Evolutionary conservation across 2,797 vertebrate genomes (phyloP), one percentile per base, ranked within the genome.

Genomic region (Enteromius paludinosus): DNA sequence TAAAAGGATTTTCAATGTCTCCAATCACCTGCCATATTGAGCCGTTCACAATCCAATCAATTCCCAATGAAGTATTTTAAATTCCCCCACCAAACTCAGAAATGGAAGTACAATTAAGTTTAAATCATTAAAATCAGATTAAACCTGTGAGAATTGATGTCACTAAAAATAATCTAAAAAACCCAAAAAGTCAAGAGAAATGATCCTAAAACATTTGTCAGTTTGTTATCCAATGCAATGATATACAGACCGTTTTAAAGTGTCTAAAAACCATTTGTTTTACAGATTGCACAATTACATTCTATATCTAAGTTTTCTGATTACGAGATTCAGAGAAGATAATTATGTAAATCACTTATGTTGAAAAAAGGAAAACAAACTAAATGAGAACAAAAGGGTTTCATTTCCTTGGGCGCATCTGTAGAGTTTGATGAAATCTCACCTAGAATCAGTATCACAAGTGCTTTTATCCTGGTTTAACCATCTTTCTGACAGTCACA

Each of bases 361-460:
- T 62, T 23, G 11, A 35, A 25, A 56, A 30, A 69, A 49, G 52
- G 14, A 25, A 76, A 41, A 62, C 66, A 70, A 52, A 47, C 35
- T n/a, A 41, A 17, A 41, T 43, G 62, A 64, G 33, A 66, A 59
- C 15, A 71, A 59, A 78, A 52, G 49, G 62, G 5, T 11, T 43
- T 69, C 3, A 65, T 82, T 86, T 84, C 41, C 83, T 71, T 68
- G 45, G 28, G 30, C 38, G n/a, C 35, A 68, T 74, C 54, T 74
- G 52, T 65, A 56, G 25, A 71, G 75, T 69, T 54, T 61, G 23
- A 2, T 81, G 59, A 79, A 77, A 84, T 66, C 25, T 62, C 35
- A 20, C 33, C 66, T 72, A 12, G 45, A 84, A 83, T 86, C 56
- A 81, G 77, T 81, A 81, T 76, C 52, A 65, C 79, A 45, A 28